Percentiles rank a stretch among this genome's conserved stretches.
Evolutionary conservation across 2,797 vertebrate genomes (phyloP).

Genomic region (Coranthus polyacanthus): DNA sequence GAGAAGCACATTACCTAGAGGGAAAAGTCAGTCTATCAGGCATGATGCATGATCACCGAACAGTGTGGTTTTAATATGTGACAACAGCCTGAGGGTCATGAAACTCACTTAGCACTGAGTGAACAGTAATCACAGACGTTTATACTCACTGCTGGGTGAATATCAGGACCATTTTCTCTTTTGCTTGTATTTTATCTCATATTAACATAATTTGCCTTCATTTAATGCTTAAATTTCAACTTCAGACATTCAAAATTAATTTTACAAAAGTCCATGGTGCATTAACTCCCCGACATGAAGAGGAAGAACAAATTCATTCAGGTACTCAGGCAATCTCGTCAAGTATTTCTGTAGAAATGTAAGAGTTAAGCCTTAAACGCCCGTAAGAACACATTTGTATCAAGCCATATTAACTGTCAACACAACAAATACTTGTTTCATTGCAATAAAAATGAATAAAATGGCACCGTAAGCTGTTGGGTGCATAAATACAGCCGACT

Average conservation of each 20-base stretch:
- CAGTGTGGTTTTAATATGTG: slow-evolving; percentile 8
- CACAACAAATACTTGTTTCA: too few species aligned
- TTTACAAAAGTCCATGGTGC: neutral
- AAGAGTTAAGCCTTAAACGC: too few species aligned
- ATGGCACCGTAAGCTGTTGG: too few species aligned
- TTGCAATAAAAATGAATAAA: too few species aligned
- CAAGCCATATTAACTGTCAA: too few species aligned
- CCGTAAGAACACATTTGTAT: too few species aligned
- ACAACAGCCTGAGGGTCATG: slow-evolving; percentile 14
- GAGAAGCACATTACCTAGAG: neutral
- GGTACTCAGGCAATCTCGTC: neutral
- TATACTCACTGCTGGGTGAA: neutral
- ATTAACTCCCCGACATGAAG: neutral
- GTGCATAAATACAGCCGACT: too few species aligned
- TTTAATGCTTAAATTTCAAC: neutral
- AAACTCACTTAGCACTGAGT: slow-evolving; percentile 8
- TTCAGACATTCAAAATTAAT: too few species aligned
- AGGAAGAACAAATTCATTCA: slow-evolving; percentile 17
- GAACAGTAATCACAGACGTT: neutral
- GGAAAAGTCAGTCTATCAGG: neutral
- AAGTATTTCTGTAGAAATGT: too few species aligned
- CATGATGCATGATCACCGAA: slow-evolving; percentile 6
- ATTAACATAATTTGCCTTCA: too few species aligned
- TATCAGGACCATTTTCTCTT: neutral
- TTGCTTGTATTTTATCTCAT: too few species aligned